Evolutionary conservation across 2,888 invertebrate species (phyloP), one percentile per base, ranked within the genome.

Genomic region (Scaptodrosophila latifasciaeformis): DNA sequence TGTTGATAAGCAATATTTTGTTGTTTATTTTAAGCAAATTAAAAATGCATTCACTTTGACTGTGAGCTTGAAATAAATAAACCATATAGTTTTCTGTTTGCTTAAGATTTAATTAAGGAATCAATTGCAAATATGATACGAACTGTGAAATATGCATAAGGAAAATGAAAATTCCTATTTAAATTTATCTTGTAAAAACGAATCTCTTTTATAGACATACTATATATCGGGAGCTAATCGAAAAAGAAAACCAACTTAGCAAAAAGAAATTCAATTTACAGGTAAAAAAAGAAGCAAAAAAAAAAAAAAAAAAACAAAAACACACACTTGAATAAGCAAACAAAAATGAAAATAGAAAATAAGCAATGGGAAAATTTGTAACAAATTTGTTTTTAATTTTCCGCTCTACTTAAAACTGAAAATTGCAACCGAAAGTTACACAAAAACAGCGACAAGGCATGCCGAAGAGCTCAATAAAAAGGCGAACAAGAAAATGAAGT

Each of bases 361-460:
- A n/a, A 59, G 27, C 55, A n/a, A n/a, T n/a, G 49, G 47, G 35
- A 60, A 70, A 42, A 62, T 66, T 60, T 71, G 62, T 54, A 46
- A 63, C 59, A 68, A 81, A 75, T 78, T 75, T 78, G 72, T 75
- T 78, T 81, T 79, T 81, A 78, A 76, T 76, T 76, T 76, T 81
- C 67, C 81, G 81, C 79, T 76, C 75, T 81, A 63, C 72, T 76
- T 76, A 66, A 64, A 71, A 60, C 61, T 57, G 77, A 77, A 80
- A 79, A 80, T 72, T 77, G 62, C 61, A 52, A 13, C 40, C 44
- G 10, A 17, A 24, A 63, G 43, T 17, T 48, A 47, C n/a, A 27
- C 53, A 47, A 44, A 30, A 40, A 40, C 35, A 39, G 44, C 30
- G 21, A 52, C 24, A 6, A 54, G 47, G 29, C 67, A 55, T 48